Evolutionary conservation across 2,113 vertebrate genomes (phyloP).

Genomic region (Empidonax alnorum): DNA sequence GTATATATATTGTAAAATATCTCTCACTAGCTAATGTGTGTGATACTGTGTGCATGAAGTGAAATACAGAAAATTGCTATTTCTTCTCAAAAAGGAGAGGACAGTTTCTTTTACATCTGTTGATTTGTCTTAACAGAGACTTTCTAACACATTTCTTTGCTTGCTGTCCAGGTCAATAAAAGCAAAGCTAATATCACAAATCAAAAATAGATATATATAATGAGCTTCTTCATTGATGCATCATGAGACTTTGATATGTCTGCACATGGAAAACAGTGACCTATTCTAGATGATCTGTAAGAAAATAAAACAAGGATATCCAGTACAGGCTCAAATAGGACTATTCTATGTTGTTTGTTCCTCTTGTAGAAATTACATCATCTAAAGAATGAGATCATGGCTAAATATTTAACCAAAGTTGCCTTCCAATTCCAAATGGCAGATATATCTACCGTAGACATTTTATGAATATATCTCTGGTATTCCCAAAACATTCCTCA

Average conservation of each 20-base stretch:
- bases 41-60: not conserved
- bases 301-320: not conserved
- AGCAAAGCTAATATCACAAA: not conserved
- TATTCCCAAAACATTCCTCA: not conserved
- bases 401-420: not conserved
- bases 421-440: not conserved
- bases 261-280: not conserved
- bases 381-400: not conserved
- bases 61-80: not conserved
- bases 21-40: not conserved
- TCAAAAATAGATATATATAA: not conserved
- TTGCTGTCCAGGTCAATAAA: not conserved
- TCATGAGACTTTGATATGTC: not conserved
- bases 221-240: not conserved
- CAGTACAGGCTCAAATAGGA: not conserved
- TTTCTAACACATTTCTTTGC: not conserved
- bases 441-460: not conserved
- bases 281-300: not conserved
- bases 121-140: not conserved
- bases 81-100: not conserved
- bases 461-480: not conserved
- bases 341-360: not conserved
- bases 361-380: not conserved
- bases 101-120: not conserved
- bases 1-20: conserved; percentile 65